Conservation (phyloP, 2,888 invertebrate species). For the Neocrepidodera transversa region DNA sequence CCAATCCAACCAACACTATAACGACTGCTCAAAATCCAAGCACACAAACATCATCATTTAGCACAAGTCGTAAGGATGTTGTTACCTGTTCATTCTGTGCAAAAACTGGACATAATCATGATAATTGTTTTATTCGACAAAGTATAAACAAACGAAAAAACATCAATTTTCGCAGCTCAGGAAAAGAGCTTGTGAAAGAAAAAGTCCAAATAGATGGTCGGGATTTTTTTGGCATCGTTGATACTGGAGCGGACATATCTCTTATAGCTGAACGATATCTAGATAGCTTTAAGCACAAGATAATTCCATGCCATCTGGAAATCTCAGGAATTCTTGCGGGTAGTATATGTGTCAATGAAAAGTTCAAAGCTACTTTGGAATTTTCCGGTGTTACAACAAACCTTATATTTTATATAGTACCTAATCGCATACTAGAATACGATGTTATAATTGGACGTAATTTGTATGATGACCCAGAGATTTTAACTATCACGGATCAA, state of each 20-base stretch:
- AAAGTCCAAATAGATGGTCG: conserved; percentile 3
- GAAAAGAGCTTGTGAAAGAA: conserved; percentile 19
- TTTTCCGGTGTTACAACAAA: conserved; percentile 3
- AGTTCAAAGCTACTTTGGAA: conserved; percentile 30
- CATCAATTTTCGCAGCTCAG: not conserved
- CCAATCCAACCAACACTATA: no score
- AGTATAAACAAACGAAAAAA: conserved; percentile 15
- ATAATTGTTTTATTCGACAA: not conserved
- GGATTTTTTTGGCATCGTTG: conserved; percentile 2
- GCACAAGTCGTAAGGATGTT: no score
- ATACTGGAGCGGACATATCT: no score
- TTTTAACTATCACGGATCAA: not conserved
- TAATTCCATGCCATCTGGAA: not conserved
- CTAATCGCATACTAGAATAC: not conserved
- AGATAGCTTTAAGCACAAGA: not conserved
- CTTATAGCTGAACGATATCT: conserved; percentile 20
- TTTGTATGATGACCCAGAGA: not conserved
- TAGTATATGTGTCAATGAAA: not conserved
- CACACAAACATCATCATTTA: no score
- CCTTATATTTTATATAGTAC: not conserved
- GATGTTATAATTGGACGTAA: not conserved
- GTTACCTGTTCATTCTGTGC: no score
- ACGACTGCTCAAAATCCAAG: no score
- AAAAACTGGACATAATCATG: no score
- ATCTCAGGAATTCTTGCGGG: not conserved